Evolutionary conservation across 2,113 vertebrate species (phyloP).

Genomic region (Corythornis cristatus): DNA sequence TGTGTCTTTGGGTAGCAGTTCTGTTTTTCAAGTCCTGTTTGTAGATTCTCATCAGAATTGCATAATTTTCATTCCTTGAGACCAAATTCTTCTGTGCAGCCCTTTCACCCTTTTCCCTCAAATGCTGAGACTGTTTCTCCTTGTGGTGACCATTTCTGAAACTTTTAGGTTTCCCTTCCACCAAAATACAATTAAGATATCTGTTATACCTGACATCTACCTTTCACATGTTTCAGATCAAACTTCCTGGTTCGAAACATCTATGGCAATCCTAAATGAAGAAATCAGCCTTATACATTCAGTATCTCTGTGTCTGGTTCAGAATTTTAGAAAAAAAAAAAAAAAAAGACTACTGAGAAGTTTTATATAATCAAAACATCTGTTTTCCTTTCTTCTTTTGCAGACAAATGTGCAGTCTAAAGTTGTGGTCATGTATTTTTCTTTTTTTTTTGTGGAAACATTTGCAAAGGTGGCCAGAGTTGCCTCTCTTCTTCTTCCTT

Average conservation of each 20-base stretch:
- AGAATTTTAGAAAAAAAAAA: neutral
- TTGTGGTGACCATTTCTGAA: neutral
- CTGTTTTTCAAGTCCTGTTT: neutral
- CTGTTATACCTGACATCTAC: neutral
- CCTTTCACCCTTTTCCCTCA: neutral
- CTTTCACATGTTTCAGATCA: neutral
- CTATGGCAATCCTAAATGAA: neutral
- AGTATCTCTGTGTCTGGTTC: neutral
- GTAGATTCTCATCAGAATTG: neutral
- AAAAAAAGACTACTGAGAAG: neutral
- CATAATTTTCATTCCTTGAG: constrained; percentile 7
- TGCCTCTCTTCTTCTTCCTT: neutral
- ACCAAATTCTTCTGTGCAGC: constrained; percentile 1
- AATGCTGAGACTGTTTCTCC: neutral
- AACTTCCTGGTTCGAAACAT: neutral
- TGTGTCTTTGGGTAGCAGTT: constrained; percentile 2
- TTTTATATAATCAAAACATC: neutral
- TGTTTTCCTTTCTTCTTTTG: neutral
- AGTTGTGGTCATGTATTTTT: neutral
- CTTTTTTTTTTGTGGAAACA: neutral
- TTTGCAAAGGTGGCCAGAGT: neutral
- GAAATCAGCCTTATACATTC: neutral
- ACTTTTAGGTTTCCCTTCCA: neutral
- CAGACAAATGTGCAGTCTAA: neutral
- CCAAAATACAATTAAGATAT: neutral